phyloP scores from a whole-genome alignment of 2,888 invertebrate species.

The Amphipyra berbera region DNA sequence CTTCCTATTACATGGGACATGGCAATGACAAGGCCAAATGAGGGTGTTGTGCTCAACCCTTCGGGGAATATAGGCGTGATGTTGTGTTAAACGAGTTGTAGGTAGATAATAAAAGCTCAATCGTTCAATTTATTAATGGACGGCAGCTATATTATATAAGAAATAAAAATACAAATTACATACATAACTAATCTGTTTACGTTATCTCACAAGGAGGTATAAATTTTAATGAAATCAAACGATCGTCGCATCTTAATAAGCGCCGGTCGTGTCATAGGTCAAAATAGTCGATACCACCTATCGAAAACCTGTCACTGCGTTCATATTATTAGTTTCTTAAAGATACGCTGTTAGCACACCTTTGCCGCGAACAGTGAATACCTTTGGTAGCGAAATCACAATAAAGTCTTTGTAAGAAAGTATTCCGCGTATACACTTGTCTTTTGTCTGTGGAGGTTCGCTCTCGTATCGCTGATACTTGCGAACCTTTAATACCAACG shows the following conservation, averaged over 20 bases:
- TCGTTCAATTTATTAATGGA: background rate
- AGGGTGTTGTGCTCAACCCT: too few relatives aligned
- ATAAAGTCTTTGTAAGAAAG: background rate
- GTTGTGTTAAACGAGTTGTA: too few relatives aligned
- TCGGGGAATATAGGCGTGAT: too few relatives aligned
- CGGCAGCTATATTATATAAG: background rate
- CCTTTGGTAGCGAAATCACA: too few relatives aligned
- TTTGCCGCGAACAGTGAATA: too few relatives aligned
- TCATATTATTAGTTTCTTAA: conserved; percentile 16
- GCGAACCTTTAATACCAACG: too few relatives aligned
- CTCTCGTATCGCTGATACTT: too few relatives aligned
- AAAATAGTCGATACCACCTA: conserved; percentile 10
- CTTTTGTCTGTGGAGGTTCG: too few relatives aligned
- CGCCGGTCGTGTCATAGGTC: conserved; percentile 16
- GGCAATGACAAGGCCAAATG: too few relatives aligned
- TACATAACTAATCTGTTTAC: background rate
- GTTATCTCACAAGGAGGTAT: conserved; percentile 13
- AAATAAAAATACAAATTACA: background rate
- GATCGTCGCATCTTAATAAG: conserved; percentile 2
- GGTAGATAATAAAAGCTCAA: background rate
- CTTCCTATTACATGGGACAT: too few relatives aligned
- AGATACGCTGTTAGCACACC: background rate
- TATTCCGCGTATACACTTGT: too few relatives aligned
- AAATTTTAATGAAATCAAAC: conserved; percentile 10
- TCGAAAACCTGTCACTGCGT: conserved; percentile 29